Evolutionary conservation across 2,888 invertebrate genomes (phyloP).

Genomic region (Rhagophthalmus giganteus): DNA sequence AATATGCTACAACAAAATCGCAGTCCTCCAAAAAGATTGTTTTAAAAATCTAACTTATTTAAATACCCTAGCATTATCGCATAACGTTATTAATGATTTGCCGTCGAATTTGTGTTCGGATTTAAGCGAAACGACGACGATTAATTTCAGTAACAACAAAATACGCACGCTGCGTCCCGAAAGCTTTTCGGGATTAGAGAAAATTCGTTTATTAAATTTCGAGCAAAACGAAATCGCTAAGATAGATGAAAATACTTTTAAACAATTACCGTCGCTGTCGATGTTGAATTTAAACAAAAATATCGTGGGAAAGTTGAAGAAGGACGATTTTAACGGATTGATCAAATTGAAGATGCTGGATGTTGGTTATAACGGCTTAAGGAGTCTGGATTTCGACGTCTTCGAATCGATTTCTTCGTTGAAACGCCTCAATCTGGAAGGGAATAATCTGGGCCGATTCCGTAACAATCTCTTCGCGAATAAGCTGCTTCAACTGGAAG

Average conservation of each 20-base stretch:
- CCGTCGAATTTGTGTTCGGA: background rate
- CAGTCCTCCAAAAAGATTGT: background rate
- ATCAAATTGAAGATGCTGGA: background rate
- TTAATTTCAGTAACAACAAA: constrained; percentile 8
- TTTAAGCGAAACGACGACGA: background rate
- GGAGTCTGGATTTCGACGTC: background rate
- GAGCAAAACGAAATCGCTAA: constrained; percentile 4
- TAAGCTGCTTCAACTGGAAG: background rate
- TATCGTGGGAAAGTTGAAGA: background rate
- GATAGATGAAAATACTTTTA: constrained; percentile 2
- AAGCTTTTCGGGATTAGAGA: constrained; percentile 1
- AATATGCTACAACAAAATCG: constrained; percentile 4
- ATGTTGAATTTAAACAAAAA: constrained; percentile 6
- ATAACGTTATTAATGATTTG: constrained; percentile 2
- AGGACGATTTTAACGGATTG: constrained; percentile 1
- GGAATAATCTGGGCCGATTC: background rate
- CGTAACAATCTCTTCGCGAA: background rate
- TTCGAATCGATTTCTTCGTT: background rate
- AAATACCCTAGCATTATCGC: background rate
- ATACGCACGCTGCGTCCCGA: background rate
- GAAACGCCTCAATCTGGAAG: background rate
- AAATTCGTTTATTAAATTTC: constrained; percentile 1
- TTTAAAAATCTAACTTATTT: constrained; percentile 9
- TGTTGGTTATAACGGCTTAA: constrained; percentile 1
- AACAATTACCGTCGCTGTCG: background rate